Percentiles rank a stretch among this genome's conserved stretches.
Evolutionary conservation across 2,888 invertebrate species (phyloP).

Genomic region (Pyrocoelia pectoralis): DNA sequence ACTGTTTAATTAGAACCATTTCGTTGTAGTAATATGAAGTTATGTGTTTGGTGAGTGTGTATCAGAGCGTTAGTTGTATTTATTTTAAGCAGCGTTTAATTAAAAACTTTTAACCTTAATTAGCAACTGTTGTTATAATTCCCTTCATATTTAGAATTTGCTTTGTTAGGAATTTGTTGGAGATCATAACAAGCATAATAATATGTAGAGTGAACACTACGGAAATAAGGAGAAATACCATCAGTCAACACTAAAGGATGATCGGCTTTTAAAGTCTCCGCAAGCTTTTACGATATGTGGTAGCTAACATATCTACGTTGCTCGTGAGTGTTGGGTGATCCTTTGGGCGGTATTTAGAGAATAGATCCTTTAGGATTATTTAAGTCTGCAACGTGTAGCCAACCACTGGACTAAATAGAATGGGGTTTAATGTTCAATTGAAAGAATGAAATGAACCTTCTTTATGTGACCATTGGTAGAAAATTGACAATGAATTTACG

Average conservation of each 20-base stretch:
- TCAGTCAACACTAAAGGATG: constrained; percentile 35
- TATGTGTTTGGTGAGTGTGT: constrained; percentile 8
- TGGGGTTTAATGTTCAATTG: constrained; percentile 45
- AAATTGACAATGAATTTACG: no score
- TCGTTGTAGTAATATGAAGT: constrained; percentile 11
- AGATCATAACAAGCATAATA: not conserved
- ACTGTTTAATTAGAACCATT: constrained; percentile 16
- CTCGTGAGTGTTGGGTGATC: constrained; percentile 51
- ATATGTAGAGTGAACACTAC: not conserved
- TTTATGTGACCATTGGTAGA: no score
- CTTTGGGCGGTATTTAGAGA: constrained; percentile 45
- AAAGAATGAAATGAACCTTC: not conserved
- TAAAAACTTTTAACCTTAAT: constrained; percentile 1
- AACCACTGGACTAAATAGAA: constrained; percentile 52
- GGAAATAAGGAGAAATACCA: constrained; percentile 18
- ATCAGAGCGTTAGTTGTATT: constrained; percentile 16
- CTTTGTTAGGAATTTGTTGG: not conserved
- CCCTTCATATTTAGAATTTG: not conserved
- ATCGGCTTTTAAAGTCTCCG: constrained; percentile 46
- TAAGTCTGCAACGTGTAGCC: constrained; percentile 45
- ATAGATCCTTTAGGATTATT: constrained; percentile 51
- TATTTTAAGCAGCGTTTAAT: not conserved
- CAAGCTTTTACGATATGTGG: constrained; percentile 44
- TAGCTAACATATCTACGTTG: constrained; percentile 49
- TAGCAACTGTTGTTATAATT: not conserved